Evolutionary conservation across 1,140 invertebrate genomes (phyloP).

Genomic region (Protaetia brevitarsis): DNA sequence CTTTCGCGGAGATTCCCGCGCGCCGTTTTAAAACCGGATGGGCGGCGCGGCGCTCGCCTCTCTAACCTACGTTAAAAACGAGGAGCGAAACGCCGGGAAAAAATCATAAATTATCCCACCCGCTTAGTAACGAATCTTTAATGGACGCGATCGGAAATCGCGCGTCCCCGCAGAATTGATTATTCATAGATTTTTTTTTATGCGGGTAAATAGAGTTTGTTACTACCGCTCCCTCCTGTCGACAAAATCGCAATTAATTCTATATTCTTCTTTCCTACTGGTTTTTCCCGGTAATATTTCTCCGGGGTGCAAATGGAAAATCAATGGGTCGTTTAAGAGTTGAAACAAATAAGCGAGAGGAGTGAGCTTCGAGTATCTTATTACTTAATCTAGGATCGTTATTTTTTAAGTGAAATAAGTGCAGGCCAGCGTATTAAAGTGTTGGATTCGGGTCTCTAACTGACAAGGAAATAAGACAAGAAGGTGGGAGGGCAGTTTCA

Average conservation of each 20-base stretch:
- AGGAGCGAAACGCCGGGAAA: not conserved
- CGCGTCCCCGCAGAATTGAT: conserved; percentile 7
- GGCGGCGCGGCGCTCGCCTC: not conserved
- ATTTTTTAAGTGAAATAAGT: too few relatives aligned
- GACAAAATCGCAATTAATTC: conserved; percentile 17
- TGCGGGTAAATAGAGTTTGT: conserved; percentile 11
- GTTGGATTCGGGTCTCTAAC: too few relatives aligned
- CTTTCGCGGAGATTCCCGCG: conserved; percentile 3
- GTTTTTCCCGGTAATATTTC: not conserved
- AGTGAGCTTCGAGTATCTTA: too few relatives aligned
- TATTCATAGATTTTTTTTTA: conserved; percentile 19
- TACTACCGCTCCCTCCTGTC: conserved; percentile 2
- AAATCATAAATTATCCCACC: conserved; percentile 17
- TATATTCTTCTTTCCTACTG: conserved; percentile 4
- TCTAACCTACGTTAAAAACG: conserved; percentile 7
- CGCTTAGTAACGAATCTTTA: conserved; percentile 8
- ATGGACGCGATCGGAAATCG: conserved; percentile 10
- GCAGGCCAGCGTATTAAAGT: too few relatives aligned
- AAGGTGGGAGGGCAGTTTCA: too few relatives aligned
- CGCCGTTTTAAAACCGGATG: conserved; percentile 5
- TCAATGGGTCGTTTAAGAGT: not conserved
- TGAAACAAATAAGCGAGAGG: too few relatives aligned
- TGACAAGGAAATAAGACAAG: too few relatives aligned
- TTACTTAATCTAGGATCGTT: too few relatives aligned
- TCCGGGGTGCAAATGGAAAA: not conserved